A percentile compares a stretch with the other conserved stretches of the same genome.
Conservation (phyloP, 1,140 invertebrate genomes). For the Musca domestica region DNA sequence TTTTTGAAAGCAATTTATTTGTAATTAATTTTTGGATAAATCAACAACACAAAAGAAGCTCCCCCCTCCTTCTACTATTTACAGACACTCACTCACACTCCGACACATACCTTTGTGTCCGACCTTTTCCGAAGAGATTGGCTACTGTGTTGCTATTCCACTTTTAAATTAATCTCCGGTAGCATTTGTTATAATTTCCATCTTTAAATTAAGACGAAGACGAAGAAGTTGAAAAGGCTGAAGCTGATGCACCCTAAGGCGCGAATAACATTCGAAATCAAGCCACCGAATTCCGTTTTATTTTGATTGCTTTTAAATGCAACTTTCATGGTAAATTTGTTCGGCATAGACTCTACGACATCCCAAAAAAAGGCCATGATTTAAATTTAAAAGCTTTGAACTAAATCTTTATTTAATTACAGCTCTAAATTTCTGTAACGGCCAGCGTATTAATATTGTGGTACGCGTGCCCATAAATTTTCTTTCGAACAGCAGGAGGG, state of each 20-base stretch:
- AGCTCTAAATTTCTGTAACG: too few relatives aligned
- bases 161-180: neutral
- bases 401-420: too few relatives aligned
- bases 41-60: neutral
- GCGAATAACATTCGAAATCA: constrained; percentile 4
- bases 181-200: constrained; percentile 11
- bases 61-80: too few relatives aligned
- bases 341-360: too few relatives aligned
- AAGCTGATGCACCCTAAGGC: constrained; percentile 1
- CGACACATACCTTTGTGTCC: neutral
- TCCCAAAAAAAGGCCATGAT: too few relatives aligned
- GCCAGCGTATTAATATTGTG: too few relatives aligned
- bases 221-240: too few relatives aligned
- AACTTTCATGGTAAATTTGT: too few relatives aligned
- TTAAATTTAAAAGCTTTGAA: too few relatives aligned
- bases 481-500: too few relatives aligned
- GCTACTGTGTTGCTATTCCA: neutral
- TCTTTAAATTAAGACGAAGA: too few relatives aligned
- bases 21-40: constrained; percentile 12
- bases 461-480: too few relatives aligned
- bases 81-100: neutral
- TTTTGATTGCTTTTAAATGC: constrained; percentile 19
- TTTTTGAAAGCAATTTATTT: constrained; percentile 8
- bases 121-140: neutral
- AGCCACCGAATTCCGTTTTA: neutral